A percentile compares a stretch with the other conserved stretches of the same genome.
Evolutionary conservation across 2,797 vertebrate genomes (phyloP).

Genomic region (Buphagus erythrorhynchus): DNA sequence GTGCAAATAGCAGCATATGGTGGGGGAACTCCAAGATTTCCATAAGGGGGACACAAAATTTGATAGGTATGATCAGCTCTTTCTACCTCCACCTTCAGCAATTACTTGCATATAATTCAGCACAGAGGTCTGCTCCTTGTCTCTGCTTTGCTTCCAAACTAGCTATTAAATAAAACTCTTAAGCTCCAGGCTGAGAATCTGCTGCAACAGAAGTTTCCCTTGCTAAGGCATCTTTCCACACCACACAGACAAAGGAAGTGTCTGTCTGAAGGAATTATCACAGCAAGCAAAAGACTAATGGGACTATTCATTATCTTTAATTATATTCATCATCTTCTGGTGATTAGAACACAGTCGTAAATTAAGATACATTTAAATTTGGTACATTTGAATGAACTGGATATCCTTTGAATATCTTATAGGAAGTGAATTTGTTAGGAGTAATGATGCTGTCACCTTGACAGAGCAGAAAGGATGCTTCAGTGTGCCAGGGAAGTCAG

Average conservation of each 20-base stretch:
- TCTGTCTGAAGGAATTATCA: constrained; percentile 64
- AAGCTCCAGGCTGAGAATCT: neutral
- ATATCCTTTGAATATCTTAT: constrained; percentile 52
- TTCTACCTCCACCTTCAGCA: neutral
- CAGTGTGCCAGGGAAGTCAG: neutral
- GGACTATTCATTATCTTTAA: constrained; percentile 73
- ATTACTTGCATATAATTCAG: neutral
- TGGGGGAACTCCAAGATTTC: neutral
- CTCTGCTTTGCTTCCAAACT: neutral
- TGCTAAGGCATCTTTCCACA: neutral
- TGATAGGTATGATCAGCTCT: neutral
- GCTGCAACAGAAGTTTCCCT: constrained; percentile 2
- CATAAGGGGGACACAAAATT: neutral
- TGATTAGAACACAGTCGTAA: constrained; percentile 74
- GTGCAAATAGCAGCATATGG: neutral
- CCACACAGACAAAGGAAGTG: constrained; percentile 11
- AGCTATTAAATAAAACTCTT: neutral
- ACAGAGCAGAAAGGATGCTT: neutral
- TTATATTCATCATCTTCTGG: constrained; percentile 77
- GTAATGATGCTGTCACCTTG: constrained; percentile 24
- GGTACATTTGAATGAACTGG: constrained; percentile 58
- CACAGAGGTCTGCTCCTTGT: neutral
- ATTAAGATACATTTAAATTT: constrained; percentile 71
- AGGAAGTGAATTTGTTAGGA: constrained; percentile 12
- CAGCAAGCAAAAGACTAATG: constrained; percentile 68